phyloP scores from a whole-genome alignment of 2,113 vertebrate species.

The Zonotrichia leucophrys region DNA sequence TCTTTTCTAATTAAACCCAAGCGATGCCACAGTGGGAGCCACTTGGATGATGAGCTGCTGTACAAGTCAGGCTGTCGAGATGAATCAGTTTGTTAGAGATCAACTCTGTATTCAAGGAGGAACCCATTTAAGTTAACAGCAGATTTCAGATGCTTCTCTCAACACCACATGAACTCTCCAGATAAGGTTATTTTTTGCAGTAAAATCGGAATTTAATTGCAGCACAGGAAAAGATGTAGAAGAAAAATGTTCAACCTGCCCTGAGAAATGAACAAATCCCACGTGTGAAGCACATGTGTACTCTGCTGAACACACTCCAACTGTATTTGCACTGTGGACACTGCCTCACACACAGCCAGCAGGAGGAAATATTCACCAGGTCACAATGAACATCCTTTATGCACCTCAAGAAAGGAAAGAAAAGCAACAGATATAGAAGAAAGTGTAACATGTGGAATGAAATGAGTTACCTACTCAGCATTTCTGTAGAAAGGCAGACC shows the following conservation, averaged over 20 bases:
- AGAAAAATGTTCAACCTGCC: not conserved
- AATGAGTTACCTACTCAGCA: not conserved
- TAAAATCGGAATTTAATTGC: not conserved
- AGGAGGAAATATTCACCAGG: not conserved
- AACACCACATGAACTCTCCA: accelerated
- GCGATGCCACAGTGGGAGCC: not conserved
- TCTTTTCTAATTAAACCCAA: constrained; percentile 42
- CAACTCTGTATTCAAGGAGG: not conserved
- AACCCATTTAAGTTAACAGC: not conserved
- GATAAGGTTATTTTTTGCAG: not conserved
- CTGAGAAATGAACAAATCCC: not conserved
- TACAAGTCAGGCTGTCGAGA: constrained; percentile 22
- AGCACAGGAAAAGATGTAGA: not conserved
- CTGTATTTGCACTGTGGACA: not conserved
- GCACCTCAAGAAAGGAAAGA: not conserved
- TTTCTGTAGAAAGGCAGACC: not conserved
- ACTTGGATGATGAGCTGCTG: constrained; percentile 4
- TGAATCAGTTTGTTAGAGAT: not conserved
- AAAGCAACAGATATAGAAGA: not conserved
- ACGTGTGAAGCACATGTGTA: accelerated
- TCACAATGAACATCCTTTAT: not conserved
- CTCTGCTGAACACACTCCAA: not conserved
- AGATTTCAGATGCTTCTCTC: not conserved
- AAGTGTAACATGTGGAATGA: not conserved
- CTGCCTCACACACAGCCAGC: not conserved